Conservation (phyloP, 2,888 invertebrate genomes). For the Apodemia mormo region DNA sequence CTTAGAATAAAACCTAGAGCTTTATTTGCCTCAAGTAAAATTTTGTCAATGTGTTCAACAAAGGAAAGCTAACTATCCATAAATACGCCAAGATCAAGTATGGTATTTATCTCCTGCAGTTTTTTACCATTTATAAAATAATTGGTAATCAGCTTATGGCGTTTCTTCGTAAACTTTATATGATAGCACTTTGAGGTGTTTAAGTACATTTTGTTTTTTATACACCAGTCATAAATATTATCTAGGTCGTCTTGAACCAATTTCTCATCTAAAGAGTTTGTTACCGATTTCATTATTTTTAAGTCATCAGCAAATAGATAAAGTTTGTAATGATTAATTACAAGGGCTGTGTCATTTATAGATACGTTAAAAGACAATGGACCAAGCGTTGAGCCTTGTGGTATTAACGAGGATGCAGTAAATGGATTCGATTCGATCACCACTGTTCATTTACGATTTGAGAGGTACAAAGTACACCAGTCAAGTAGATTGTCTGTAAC, state of each 20-base stretch:
- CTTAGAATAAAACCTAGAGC: constrained; percentile 23
- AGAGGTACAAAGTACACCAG: constrained; percentile 24
- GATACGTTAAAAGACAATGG: constrained; percentile 23
- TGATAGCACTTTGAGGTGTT: neutral
- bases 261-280: neutral
- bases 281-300: neutral
- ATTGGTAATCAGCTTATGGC: neutral
- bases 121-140: neutral
- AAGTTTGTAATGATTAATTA: neutral
- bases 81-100: constrained; percentile 15
- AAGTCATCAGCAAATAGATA: neutral
- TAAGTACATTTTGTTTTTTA: neutral
- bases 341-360: constrained; percentile 21
- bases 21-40: constrained; percentile 22
- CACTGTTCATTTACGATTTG: constrained; percentile 11
- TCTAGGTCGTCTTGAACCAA: neutral
- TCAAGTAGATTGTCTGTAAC: no score
- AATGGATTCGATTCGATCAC: constrained; percentile 11
- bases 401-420: constrained; percentile 23
- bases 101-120: neutral
- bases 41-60: constrained; percentile 22
- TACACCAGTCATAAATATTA: constrained; percentile 2
- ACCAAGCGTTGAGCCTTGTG: constrained; percentile 25
- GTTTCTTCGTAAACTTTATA: neutral
- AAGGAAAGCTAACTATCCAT: constrained; percentile 23